Percentiles rank a stretch among this genome's conserved stretches.
phyloP scores from a whole-genome alignment of 2,888 invertebrate species.

The Tortricodes alternella region DNA sequence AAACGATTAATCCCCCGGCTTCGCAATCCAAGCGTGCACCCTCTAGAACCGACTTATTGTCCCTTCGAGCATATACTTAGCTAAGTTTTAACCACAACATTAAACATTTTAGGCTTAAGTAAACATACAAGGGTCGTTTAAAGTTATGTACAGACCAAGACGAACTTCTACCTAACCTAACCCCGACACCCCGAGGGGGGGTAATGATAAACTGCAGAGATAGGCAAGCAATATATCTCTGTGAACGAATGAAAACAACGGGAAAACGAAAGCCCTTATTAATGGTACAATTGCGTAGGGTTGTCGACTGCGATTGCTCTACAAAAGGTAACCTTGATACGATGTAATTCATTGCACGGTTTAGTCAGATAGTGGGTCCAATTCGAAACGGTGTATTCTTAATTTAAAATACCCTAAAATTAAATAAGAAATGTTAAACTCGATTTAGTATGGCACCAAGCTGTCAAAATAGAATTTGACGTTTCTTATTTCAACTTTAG shows the following conservation, averaged over 20 bases:
- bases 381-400: too few species aligned
- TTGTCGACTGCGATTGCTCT: neutral
- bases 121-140: neutral
- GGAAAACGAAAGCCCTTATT: slow-evolving; percentile 29
- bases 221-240: slow-evolving; percentile 34
- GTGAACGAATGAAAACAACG: slow-evolving; percentile 32
- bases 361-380: neutral
- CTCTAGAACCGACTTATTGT: too few species aligned
- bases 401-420: too few species aligned
- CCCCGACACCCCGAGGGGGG: slow-evolving; percentile 2
- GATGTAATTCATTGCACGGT: neutral
- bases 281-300: slow-evolving; percentile 29
- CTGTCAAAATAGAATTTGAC: too few species aligned
- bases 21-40: too few species aligned
- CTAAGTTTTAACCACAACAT: neutral
- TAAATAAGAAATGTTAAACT: too few species aligned
- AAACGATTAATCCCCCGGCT: too few species aligned
- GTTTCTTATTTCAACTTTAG: too few species aligned
- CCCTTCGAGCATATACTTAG: neutral
- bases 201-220: slow-evolving; percentile 36
- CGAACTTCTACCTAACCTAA: slow-evolving; percentile 6
- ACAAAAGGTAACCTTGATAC: neutral
- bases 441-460: too few species aligned
- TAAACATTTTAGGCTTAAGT: neutral
- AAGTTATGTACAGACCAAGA: slow-evolving; percentile 11